Evolutionary conservation across 2,113 vertebrate genomes (phyloP), one percentile per base, ranked within the genome.

Genomic region (Hippocampus barbouri): DNA sequence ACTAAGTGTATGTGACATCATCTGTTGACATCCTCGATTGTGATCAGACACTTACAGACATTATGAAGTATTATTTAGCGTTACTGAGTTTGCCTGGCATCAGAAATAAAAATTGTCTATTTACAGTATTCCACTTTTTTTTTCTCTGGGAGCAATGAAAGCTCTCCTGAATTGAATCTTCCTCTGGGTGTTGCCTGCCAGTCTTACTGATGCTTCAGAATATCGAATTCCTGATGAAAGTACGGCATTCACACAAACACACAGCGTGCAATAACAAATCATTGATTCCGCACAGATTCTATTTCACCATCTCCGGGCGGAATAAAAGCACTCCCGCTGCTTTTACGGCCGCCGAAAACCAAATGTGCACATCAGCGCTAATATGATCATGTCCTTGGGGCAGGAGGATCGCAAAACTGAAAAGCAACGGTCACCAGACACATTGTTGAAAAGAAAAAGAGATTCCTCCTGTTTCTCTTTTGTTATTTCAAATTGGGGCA

Each of bases 401-500:
- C 72, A 81, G 77, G 47, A 78, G 73, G 69, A 83, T 78, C 79
- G 67, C 69, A 77, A 78, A 79, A 76, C 53, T 53, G 59, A 74
- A 79, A 75, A 60, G 61, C 72, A 75, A 70, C 53, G 72, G 71
- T 83, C 18, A 68, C 60, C 68, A 79, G 66, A 59, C 64, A 51
- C 49, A 8, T 77, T 87, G 83, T 89, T 66, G 45, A 49, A 74
- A 61, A 61, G 60, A 1, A 73, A 72, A 62, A 66, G 34, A 21
- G 74, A 73, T 76, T 63, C 78, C 76, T 88, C 68, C 82, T 83
- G 65, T 87, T 88, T 87, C 74, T 69, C 70, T 83, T 89, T 86
- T 88, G 84, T 86, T 74, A 69, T 85, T 83, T 88, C 71, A 82
- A 89, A 89, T 83, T 77, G 77, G 81, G 85, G 79, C 84, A 84